Percentiles rank a stretch among this genome's conserved stretches.
Evolutionary conservation across 2,797 vertebrate genomes (phyloP).

Genomic region (Tragelaphus eurycerus): DNA sequence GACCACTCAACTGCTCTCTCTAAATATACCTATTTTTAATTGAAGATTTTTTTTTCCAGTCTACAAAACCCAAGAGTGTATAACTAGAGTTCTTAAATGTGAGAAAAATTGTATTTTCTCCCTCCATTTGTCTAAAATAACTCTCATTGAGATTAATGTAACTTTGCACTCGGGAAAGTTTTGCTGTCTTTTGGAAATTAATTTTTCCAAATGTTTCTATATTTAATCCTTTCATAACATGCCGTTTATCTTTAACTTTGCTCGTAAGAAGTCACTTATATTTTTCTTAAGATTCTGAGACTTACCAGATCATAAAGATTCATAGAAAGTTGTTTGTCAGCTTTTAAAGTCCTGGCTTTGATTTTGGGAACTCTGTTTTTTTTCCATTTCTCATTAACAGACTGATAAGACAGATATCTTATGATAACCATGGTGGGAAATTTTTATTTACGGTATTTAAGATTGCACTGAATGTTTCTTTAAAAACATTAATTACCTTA

Average conservation of each 20-base stretch:
- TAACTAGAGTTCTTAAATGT: background rate
- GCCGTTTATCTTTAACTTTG: slow-evolving; percentile 66
- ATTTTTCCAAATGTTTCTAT: slow-evolving; percentile 34
- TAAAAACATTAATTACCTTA: slow-evolving; percentile 50
- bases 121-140: slow-evolving; percentile 40
- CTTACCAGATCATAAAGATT: slow-evolving; percentile 73
- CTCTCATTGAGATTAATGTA: slow-evolving; percentile 29
- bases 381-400: slow-evolving; percentile 31
- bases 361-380: slow-evolving; percentile 59
- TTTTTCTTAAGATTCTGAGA: slow-evolving; percentile 71
- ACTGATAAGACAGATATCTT: slow-evolving; percentile 66
- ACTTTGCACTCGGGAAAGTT: background rate
- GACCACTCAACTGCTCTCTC: background rate
- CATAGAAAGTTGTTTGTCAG: slow-evolving; percentile 63
- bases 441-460: slow-evolving; percentile 21
- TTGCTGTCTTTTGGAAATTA: slow-evolving; percentile 50
- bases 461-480: slow-evolving; percentile 44
- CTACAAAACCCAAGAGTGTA: background rate
- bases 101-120: slow-evolving; percentile 14
- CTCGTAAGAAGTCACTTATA: slow-evolving; percentile 65
- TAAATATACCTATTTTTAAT: slow-evolving; percentile 13
- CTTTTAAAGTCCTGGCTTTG: slow-evolving; percentile 64
- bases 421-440: slow-evolving; percentile 15
- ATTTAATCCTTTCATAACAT: slow-evolving; percentile 61
- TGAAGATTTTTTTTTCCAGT: background rate